These are phyloP conservation scores for Seira ritae DNA, from an alignment of 2,888 invertebrate species.

Conservation along the genomic window DNA sequence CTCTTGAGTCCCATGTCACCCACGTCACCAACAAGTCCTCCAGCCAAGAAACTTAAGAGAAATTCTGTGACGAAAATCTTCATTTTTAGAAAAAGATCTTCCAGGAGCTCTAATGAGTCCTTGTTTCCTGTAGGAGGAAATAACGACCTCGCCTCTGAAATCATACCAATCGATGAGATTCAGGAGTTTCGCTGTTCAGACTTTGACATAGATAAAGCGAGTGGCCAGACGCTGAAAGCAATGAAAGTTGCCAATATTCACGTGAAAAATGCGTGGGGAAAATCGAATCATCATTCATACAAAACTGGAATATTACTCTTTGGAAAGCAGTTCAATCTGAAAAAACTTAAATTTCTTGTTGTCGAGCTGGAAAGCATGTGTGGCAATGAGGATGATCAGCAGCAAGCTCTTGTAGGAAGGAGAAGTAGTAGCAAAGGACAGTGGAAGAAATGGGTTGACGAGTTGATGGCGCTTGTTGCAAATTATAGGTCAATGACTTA, in stretches of 20 bases:
- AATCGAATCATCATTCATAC: no score
- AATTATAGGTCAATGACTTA: neutral
- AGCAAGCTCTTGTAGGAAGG: neutral
- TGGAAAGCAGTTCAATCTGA: constrained; percentile 43
- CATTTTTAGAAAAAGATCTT: no score
- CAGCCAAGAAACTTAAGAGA: no score
- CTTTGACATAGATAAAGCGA: neutral
- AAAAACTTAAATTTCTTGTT: constrained; percentile 13
- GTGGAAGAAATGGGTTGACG: constrained; percentile 8
- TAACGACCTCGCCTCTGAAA: no score
- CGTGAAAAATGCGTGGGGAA: neutral
- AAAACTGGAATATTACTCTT: neutral
- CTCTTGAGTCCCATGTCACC: no score
- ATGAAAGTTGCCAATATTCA: neutral
- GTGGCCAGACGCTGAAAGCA: neutral
- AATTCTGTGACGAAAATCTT: no score
- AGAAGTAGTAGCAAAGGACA: neutral
- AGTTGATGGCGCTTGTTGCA: neutral
- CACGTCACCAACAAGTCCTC: no score
- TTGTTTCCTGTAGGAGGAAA: no score
- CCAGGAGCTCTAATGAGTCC: no score
- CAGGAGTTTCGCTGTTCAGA: neutral
- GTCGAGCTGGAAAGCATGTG: neutral
- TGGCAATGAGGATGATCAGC: neutral
- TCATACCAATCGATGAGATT: no score